A percentile compares a stretch with the other conserved stretches of the same genome.
These are phyloP conservation scores for Sialia sialis DNA, from an alignment of 2,113 vertebrate genomes.

Conservation along the genomic window DNA sequence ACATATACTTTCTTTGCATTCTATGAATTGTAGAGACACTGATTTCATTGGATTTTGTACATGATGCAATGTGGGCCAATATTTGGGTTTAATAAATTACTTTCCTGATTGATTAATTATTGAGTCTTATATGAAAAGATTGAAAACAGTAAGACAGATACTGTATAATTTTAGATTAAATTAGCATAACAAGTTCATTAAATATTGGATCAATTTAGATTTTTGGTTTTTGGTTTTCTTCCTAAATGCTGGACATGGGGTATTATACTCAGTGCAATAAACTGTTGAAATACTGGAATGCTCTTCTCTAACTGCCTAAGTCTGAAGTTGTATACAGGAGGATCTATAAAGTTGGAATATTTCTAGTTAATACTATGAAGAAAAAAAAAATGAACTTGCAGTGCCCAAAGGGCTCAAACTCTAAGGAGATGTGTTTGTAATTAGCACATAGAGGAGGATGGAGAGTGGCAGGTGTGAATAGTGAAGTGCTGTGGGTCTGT, in stretches of 20 bases:
- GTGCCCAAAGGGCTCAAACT: not conserved
- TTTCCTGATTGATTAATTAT: not conserved
- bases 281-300: not conserved
- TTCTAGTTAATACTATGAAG: not conserved
- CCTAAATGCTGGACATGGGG: accelerated
- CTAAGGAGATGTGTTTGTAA: not conserved
- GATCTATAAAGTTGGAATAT: not conserved
- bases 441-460: not conserved
- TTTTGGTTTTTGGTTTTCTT: not conserved
- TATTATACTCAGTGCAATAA: not conserved
- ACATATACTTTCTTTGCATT: not conserved
- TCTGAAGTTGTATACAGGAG: not conserved
- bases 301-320: not conserved
- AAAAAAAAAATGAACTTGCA: not conserved
- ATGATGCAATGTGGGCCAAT: not conserved
- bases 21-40: not conserved
- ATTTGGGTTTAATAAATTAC: not conserved
- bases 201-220: not conserved
- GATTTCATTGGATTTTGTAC: not conserved
- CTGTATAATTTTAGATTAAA: not conserved
- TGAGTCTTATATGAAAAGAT: not conserved
- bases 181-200: not conserved
- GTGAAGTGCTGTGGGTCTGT: not conserved
- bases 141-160: not conserved
- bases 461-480: not conserved